Evolutionary conservation across 2,113 vertebrate species (phyloP).

Genomic region (Budorcas taxicolor): DNA sequence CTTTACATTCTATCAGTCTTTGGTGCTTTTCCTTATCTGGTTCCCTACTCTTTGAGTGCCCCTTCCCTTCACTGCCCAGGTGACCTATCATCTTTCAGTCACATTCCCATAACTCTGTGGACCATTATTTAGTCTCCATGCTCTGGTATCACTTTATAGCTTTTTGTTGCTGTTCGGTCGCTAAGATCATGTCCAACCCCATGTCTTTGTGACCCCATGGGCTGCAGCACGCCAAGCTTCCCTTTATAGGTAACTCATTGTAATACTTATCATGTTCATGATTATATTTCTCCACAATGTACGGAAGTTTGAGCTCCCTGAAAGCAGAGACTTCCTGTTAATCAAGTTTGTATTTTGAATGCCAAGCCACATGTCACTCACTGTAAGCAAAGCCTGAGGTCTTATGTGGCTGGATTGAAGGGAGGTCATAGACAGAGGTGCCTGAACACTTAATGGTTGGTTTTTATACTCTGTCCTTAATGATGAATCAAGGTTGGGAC

Average conservation of each 20-base stretch:
- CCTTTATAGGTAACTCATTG: neutral
- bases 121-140: neutral
- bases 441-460: neutral
- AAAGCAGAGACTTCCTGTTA: neutral
- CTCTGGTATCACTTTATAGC: neutral
- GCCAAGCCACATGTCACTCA: neutral
- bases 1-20: neutral
- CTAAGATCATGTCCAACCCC: neutral
- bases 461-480: neutral
- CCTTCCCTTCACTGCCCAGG: neutral
- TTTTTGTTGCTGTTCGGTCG: neutral
- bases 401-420: neutral
- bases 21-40: neutral
- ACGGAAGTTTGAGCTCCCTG: neutral
- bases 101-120: neutral
- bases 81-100: neutral
- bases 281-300: neutral
- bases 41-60: too few species aligned
- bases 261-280: neutral
- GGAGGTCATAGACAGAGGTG: neutral
- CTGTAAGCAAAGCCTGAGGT: neutral
- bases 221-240: neutral
- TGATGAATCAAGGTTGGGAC: neutral
- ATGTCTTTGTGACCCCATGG: neutral
- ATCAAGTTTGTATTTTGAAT: neutral